Percentiles rank a stretch among this genome's conserved stretches.
These are phyloP conservation scores for Galerucella calmariensis DNA, from an alignment of 2,888 invertebrate genomes.

Conservation along the genomic window DNA sequence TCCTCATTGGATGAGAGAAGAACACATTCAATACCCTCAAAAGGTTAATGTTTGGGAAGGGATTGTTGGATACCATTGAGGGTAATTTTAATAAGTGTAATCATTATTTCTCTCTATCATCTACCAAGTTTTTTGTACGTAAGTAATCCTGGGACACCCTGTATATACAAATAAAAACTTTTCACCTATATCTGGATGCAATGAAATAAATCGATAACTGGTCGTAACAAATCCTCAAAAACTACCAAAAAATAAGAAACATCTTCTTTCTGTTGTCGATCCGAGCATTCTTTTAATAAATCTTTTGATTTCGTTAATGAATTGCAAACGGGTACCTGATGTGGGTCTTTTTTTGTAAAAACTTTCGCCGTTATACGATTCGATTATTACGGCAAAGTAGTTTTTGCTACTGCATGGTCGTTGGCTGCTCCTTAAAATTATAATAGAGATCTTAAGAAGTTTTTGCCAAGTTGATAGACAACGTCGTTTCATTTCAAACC, in stretches of 20 bases:
- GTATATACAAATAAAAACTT: background rate
- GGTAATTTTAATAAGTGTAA: too few species aligned
- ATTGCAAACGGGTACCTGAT: slow-evolving; percentile 54
- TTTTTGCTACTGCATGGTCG: slow-evolving; percentile 45
- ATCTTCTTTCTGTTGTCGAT: slow-evolving; percentile 12
- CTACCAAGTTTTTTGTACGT: too few species aligned
- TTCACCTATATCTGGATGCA: background rate
- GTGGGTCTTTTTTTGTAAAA: slow-evolving; percentile 58
- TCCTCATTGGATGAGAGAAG: too few species aligned
- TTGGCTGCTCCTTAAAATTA: slow-evolving; percentile 56
- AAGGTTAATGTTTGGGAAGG: too few species aligned
- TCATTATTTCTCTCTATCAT: too few species aligned
- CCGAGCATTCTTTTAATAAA: slow-evolving; percentile 18
- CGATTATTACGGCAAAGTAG: slow-evolving; percentile 42
- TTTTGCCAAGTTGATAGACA: slow-evolving; percentile 45
- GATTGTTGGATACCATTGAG: too few species aligned
- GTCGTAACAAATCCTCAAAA: slow-evolving; percentile 9
- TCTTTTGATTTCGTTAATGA: slow-evolving; percentile 50
- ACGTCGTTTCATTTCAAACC: background rate
- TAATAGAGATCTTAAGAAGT: slow-evolving; percentile 60
- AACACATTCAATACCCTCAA: too few species aligned
- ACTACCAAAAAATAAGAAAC: slow-evolving; percentile 5
- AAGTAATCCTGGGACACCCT: too few species aligned
- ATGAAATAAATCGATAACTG: slow-evolving; percentile 11
- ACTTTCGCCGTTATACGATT: slow-evolving; percentile 52